phyloP scores from a whole-genome alignment of 1,140 invertebrate species.

The Eulimnadia texana region DNA sequence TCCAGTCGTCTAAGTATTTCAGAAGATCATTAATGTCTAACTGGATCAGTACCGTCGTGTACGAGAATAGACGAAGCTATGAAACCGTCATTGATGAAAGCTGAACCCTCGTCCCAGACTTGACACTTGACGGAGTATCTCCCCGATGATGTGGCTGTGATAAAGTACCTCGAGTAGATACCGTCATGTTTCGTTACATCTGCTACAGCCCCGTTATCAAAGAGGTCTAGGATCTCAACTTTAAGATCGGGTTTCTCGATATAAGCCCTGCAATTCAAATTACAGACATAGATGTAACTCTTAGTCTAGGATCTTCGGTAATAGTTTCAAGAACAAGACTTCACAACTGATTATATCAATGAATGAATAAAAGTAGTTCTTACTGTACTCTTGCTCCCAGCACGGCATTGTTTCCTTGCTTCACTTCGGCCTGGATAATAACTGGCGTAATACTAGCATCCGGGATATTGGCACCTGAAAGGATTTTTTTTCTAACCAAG shows the following conservation, averaged over 20 bases:
- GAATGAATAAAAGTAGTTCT: too few species aligned
- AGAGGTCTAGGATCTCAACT: constrained; percentile 14
- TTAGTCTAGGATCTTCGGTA: too few species aligned
- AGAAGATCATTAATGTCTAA: not conserved
- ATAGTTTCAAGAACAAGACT: too few species aligned
- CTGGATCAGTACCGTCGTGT: not conserved
- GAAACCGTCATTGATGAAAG: not conserved
- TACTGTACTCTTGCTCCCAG: constrained; percentile 4
- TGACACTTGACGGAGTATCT: constrained; percentile 19
- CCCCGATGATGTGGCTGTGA: constrained; percentile 17
- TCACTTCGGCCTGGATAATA: not conserved
- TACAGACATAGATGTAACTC: too few species aligned
- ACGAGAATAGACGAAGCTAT: not conserved
- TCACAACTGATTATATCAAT: too few species aligned
- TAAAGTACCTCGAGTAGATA: constrained; percentile 22
- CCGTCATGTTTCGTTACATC: constrained; percentile 21
- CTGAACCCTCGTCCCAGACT: constrained; percentile 2
- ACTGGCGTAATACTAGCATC: not conserved
- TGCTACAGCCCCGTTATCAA: constrained; percentile 21
- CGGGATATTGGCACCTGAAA: not conserved
- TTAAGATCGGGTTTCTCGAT: not conserved
- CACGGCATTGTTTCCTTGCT: not conserved
- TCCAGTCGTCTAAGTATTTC: not conserved
- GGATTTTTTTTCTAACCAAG: not conserved
- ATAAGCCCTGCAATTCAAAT: not conserved